phyloP scores from a whole-genome alignment of 2,888 invertebrate species.

The Amitus sp. region DNA sequence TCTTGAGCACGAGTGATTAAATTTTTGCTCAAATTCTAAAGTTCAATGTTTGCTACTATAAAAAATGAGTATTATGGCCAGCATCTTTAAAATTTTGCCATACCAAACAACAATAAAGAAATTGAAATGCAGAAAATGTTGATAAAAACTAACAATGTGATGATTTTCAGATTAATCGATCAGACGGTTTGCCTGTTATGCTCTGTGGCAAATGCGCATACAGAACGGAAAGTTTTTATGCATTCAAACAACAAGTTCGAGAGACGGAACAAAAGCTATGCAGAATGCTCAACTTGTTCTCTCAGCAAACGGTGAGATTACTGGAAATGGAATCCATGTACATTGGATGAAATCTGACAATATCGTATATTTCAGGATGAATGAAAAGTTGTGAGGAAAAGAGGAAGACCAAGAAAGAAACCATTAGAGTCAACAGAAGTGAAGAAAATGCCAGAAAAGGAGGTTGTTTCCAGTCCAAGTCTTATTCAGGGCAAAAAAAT shows the following conservation, averaged over 20 bases:
- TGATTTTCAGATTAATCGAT: constrained; percentile 55
- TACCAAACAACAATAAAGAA: too few species aligned
- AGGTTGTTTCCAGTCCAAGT: background rate
- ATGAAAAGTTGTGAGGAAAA: background rate
- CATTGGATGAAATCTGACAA: too few species aligned
- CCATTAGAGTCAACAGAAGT: background rate
- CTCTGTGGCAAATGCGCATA: constrained; percentile 60
- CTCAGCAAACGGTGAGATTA: constrained; percentile 22
- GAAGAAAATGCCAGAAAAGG: background rate
- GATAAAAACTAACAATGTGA: too few species aligned
- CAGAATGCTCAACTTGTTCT: constrained; percentile 49
- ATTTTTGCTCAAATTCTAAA: too few species aligned
- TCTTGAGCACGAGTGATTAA: too few species aligned
- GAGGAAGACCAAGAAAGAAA: background rate
- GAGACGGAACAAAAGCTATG: constrained; percentile 55
- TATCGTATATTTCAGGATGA: constrained; percentile 5
- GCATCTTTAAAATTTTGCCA: too few species aligned
- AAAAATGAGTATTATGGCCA: too few species aligned
- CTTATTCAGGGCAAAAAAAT: background rate
- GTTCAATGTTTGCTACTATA: too few species aligned
- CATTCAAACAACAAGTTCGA: constrained; percentile 57
- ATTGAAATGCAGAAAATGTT: too few species aligned
- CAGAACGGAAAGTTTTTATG: constrained; percentile 54
- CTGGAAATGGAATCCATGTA: too few species aligned
- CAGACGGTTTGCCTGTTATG: constrained; percentile 58